Conservation (phyloP, 1,140 invertebrate species). For the Lineus longissimus region DNA sequence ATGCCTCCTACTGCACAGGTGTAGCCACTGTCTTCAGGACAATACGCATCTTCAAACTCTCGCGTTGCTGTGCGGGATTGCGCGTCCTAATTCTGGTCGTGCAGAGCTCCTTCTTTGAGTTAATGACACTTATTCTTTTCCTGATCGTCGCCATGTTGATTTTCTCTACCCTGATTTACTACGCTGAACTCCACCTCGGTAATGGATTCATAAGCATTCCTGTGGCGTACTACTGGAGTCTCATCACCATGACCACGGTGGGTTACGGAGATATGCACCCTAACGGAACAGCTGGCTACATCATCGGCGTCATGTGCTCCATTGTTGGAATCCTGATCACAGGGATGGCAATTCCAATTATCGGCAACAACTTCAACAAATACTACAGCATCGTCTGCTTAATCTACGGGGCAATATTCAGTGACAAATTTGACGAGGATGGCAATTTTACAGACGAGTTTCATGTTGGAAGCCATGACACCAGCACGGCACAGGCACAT, state of each 20-base stretch:
- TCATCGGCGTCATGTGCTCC: conserved; percentile 89
- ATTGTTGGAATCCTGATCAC: conserved; percentile 91
- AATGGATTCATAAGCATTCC: conserved; percentile 69
- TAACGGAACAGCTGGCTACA: conserved; percentile 68
- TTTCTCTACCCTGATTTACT: conserved; percentile 92
- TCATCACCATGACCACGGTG: conserved; percentile 97
- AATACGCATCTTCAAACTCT: conserved; percentile 25
- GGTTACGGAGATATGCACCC: conserved; percentile 67
- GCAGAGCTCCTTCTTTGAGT: conserved; percentile 26
- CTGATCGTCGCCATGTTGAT: conserved; percentile 92
- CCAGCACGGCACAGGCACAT: no score
- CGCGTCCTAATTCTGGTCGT: conserved; percentile 25
- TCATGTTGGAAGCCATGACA: no score
- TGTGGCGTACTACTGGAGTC: conserved; percentile 89
- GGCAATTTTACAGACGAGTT: no score
- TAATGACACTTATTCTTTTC: conserved; percentile 81
- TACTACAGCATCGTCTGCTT: conserved; percentile 19
- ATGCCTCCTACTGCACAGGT: neutral
- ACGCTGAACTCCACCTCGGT: conserved; percentile 68
- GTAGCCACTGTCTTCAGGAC: conserved; percentile 17
- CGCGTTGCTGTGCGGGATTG: conserved; percentile 21
- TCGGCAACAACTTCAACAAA: conserved; percentile 29
- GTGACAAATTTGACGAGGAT: no score
- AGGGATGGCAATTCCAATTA: conserved; percentile 64
- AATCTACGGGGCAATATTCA: no score